A percentile compares a stretch with the other conserved stretches of the same genome.
phyloP scores from a whole-genome alignment of 2,113 vertebrate genomes.

The Sinocyclocheilus grahami region DNA sequence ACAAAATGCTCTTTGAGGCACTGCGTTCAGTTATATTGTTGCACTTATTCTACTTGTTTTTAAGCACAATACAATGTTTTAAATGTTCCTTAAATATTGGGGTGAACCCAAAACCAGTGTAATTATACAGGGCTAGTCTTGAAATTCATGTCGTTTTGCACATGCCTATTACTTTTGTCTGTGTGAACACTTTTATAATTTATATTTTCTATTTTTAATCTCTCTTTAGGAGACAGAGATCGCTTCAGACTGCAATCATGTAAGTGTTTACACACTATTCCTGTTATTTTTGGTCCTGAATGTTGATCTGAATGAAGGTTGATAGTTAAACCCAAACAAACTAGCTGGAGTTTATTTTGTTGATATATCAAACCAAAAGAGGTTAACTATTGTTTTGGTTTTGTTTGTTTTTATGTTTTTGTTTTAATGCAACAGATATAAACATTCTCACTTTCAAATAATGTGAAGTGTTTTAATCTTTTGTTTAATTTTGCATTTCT shows the following conservation, averaged over 20 bases:
- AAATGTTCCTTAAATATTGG: background rate
- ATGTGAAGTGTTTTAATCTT: no score
- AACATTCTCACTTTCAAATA: no score
- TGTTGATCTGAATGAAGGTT: background rate
- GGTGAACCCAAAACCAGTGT: background rate
- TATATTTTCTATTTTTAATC: conserved; percentile 21
- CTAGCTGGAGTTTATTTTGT: background rate
- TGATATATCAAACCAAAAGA: no score
- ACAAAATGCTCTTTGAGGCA: background rate
- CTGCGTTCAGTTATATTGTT: background rate
- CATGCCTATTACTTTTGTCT: background rate
- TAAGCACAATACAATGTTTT: background rate
- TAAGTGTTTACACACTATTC: conserved; percentile 76
- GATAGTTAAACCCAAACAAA: background rate
- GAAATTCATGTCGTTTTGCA: background rate
- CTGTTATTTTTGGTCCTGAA: background rate
- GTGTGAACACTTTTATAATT: background rate
- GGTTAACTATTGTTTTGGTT: background rate
- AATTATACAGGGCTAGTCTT: background rate
- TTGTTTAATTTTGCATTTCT: no score
- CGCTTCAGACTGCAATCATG: conserved; percentile 92
- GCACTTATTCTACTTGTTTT: background rate
- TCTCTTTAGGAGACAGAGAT: conserved; percentile 87
- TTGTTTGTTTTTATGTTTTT: background rate
- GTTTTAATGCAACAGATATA: background rate